A percentile compares a stretch with the other conserved stretches of the same genome.
Conservation (phyloP, 2,888 invertebrate genomes). For the Clanis bilineata region DNA sequence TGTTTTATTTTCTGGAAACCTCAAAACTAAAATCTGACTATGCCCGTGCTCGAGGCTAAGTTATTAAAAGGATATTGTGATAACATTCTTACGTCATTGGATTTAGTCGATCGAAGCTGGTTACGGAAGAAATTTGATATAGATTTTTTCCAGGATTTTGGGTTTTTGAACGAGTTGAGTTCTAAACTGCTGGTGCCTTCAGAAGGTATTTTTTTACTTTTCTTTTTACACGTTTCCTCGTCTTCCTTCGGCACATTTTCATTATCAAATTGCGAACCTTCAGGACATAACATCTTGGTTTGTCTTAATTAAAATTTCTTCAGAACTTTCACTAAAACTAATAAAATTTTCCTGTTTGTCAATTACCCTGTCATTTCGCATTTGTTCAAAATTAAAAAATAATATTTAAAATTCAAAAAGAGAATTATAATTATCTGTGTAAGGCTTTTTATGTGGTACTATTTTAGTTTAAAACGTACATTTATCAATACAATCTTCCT, state of each 20-base stretch:
- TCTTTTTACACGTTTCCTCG: constrained; percentile 47
- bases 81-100: constrained; percentile 74
- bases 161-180: constrained; percentile 61
- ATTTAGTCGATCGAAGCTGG: constrained; percentile 69
- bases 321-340: constrained; percentile 33
- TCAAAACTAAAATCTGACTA: no score
- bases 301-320: constrained; percentile 52
- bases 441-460: no score
- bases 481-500: no score
- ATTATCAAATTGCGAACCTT: constrained; percentile 56
- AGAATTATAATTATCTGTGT: no score
- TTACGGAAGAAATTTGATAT: constrained; percentile 72
- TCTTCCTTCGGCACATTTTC: constrained; percentile 51
- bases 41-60: no score
- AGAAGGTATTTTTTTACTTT: constrained; percentile 49
- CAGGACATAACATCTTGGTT: constrained; percentile 68
- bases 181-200: constrained; percentile 59
- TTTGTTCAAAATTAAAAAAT: constrained; percentile 25
- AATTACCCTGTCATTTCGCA: constrained; percentile 23
- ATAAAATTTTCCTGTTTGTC: constrained; percentile 28
- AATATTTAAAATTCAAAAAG: background rate
- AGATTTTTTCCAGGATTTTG: constrained; percentile 74
- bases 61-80: background rate
- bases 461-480: no score
- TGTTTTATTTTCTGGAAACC: no score